Evolutionary conservation across 2,113 vertebrate genomes (phyloP).

Genomic region (Semnornis frantzii): DNA sequence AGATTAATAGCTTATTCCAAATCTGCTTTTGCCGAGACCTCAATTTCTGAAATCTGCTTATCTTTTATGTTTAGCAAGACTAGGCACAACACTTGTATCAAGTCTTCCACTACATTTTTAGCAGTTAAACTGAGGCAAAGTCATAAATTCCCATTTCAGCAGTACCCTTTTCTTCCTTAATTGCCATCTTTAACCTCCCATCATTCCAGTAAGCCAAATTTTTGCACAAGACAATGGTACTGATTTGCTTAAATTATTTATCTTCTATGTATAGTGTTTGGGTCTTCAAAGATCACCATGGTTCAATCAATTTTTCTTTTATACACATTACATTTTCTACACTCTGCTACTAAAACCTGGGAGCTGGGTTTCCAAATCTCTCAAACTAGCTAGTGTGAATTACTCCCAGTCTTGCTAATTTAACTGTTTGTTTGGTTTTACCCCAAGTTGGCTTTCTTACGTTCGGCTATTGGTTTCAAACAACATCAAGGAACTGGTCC

Average conservation of each 20-base stretch:
- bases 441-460: background rate
- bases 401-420: background rate
- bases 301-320: background rate
- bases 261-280: background rate
- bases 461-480: background rate
- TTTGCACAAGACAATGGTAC: constrained; percentile 15
- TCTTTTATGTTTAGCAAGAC: constrained; percentile 23
- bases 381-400: background rate
- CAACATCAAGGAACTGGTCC: background rate
- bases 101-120: background rate
- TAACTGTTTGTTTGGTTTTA: background rate
- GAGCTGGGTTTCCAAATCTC: background rate
- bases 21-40: constrained; percentile 46
- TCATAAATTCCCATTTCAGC: background rate
- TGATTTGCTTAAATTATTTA: constrained; percentile 25
- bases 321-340: background rate
- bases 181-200: background rate
- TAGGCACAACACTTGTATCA: background rate
- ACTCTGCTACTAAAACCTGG: background rate
- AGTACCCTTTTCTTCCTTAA: constrained; percentile 11
- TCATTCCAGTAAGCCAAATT: background rate
- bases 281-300: constrained; percentile 14
- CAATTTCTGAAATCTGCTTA: constrained; percentile 46
- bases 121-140: background rate
- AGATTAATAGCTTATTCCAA: constrained; percentile 40